phyloP scores from a whole-genome alignment of 2,113 vertebrate genomes.

The Xiphorhynchus elegans region DNA sequence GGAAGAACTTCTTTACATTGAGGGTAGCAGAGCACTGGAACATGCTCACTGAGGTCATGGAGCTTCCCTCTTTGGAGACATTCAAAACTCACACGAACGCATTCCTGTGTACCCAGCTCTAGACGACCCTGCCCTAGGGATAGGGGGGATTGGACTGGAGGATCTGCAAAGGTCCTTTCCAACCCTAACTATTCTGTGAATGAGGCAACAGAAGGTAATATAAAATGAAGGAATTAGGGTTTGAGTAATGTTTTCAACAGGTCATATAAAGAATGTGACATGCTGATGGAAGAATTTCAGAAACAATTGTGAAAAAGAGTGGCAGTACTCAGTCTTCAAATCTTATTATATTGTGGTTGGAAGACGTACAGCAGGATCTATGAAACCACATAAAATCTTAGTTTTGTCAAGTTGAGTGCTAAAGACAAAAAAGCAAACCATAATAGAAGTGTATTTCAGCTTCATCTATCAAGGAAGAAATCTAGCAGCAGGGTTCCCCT shows the following conservation, averaged over 20 bases:
- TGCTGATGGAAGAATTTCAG: not conserved
- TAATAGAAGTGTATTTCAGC: rapidly evolving
- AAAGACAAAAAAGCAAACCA: not conserved
- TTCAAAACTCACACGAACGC: rapidly evolving
- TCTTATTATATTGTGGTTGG: not conserved
- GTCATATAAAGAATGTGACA: not conserved
- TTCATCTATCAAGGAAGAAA: not conserved
- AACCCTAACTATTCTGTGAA: not conserved
- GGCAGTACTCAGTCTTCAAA: not conserved
- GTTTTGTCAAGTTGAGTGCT: not conserved
- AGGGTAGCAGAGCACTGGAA: not conserved
- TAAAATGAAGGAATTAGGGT: not conserved
- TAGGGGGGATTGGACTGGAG: not conserved
- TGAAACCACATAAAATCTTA: not conserved
- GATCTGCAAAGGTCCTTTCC: not conserved
- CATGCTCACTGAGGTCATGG: rapidly evolving
- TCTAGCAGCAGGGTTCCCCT: not conserved
- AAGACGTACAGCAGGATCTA: not conserved
- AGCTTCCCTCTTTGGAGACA: too few species aligned
- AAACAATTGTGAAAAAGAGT: not conserved
- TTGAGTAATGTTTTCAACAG: not conserved
- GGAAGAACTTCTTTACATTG: not conserved
- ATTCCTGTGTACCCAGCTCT: too few species aligned
- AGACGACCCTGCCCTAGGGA: not conserved
- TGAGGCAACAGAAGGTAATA: not conserved